Conservation (phyloP, 2,888 invertebrate species). For the Xestobium rufovillosum region DNA sequence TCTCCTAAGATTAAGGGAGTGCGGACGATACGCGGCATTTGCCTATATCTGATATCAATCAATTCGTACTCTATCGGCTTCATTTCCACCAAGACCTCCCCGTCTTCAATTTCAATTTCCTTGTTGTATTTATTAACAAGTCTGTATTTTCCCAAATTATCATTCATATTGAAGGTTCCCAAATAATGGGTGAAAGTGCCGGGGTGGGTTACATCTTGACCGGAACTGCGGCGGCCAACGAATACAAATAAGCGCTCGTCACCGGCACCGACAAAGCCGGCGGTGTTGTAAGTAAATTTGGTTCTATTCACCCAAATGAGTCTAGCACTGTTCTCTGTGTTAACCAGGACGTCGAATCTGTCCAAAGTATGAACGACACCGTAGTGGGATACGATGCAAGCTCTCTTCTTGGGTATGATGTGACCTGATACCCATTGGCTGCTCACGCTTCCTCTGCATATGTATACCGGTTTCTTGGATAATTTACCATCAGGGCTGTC, state of each 20-base stretch:
- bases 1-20: slow-evolving; percentile 35
- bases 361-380: slow-evolving; percentile 49
- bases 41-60: slow-evolving; percentile 39
- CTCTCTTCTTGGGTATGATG: slow-evolving; percentile 49
- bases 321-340: slow-evolving; percentile 68
- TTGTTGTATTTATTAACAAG: slow-evolving; percentile 58
- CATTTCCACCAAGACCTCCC: slow-evolving; percentile 72
- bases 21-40: slow-evolving; percentile 1
- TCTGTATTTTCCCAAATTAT: slow-evolving; percentile 60
- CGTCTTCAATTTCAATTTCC: slow-evolving; percentile 52
- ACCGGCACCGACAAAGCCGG: slow-evolving; percentile 60
- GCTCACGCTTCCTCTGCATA: slow-evolving; percentile 66
- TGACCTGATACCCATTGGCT: slow-evolving; percentile 69
- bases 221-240: slow-evolving; percentile 33
- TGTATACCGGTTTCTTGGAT: slow-evolving; percentile 50
- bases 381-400: slow-evolving; percentile 58
- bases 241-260: slow-evolving; percentile 35
- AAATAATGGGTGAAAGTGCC: slow-evolving; percentile 51
- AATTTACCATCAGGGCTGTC: slow-evolving; percentile 50
- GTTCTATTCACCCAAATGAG: slow-evolving; percentile 71
- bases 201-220: not conserved
- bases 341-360: slow-evolving; percentile 65
- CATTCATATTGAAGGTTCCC: slow-evolving; percentile 60
- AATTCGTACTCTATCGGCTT: slow-evolving; percentile 74
- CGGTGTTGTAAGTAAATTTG: slow-evolving; percentile 57